Evolutionary conservation across 2,113 vertebrate species (phyloP).

Genomic region (Mesitornis unicolor): DNA sequence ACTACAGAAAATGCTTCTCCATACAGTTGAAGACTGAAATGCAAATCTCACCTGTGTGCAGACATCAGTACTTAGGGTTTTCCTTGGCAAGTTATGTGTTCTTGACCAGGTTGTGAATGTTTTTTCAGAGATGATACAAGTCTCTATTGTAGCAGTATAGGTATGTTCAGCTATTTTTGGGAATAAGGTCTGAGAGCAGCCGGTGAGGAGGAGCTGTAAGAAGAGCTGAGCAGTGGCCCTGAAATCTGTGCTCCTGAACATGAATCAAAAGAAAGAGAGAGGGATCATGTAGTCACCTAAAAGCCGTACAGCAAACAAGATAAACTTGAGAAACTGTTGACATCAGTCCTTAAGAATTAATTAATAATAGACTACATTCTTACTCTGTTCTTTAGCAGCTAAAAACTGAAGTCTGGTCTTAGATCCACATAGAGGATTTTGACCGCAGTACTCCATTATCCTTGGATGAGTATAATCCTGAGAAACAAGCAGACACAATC

Average conservation of each 20-base stretch:
- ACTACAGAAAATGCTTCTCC: neutral
- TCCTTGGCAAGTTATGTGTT: neutral
- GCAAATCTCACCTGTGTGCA: neutral
- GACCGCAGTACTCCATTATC: neutral
- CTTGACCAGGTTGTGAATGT: neutral
- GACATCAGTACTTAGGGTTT: neutral
- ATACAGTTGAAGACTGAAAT: neutral
- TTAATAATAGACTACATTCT: neutral
- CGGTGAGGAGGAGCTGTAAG: neutral
- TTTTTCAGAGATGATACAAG: neutral
- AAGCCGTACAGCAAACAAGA: neutral
- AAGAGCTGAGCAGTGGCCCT: neutral
- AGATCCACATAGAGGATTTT: neutral
- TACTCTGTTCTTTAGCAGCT: neutral
- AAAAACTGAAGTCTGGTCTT: neutral
- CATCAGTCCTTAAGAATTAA: neutral
- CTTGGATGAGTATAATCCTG: neutral
- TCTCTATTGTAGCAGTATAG: neutral
- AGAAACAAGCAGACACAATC: neutral
- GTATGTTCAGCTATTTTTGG: neutral
- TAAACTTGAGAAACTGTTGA: neutral
- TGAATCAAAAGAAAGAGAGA: neutral
- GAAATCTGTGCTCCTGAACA: rapidly evolving
- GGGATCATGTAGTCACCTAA: neutral
- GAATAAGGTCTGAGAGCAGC: neutral